Conservation (phyloP, 2,888 invertebrate species). For the Leptopilina drosophilae region DNA sequence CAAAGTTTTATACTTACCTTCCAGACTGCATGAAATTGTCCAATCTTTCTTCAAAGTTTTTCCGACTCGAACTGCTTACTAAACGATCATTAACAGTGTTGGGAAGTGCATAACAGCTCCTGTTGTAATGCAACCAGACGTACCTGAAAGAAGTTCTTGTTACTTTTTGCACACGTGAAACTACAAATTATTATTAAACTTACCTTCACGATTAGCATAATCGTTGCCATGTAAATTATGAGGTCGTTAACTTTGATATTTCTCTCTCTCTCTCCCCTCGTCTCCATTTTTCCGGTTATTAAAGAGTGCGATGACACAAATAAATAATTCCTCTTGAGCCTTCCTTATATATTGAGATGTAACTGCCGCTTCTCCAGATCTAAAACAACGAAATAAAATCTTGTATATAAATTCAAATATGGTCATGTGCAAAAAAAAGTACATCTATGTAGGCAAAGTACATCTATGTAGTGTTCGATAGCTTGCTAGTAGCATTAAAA, state of each 20-base stretch:
- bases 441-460: no score
- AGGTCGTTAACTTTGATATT: slow-evolving; percentile 29
- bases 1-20: no score
- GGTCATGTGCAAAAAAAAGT: neutral
- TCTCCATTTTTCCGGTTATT: neutral
- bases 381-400: neutral
- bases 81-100: no score
- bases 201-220: slow-evolving; percentile 28
- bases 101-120: neutral
- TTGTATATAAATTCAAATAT: neutral
- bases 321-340: slow-evolving; percentile 20
- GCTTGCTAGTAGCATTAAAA: no score
- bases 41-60: no score
- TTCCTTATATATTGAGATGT: slow-evolving; percentile 18
- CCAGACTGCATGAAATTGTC: no score
- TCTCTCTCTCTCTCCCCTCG: neutral
- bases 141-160: neutral
- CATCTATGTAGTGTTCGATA: no score
- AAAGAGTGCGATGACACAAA: slow-evolving; percentile 4
- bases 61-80: no score
- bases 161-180: neutral
- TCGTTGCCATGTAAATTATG: neutral
- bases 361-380: neutral
- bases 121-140: neutral
- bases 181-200: slow-evolving; percentile 13